These are phyloP conservation scores for Prionace glauca DNA, from an alignment of 2,797 vertebrate species.

Conservation along the genomic window DNA sequence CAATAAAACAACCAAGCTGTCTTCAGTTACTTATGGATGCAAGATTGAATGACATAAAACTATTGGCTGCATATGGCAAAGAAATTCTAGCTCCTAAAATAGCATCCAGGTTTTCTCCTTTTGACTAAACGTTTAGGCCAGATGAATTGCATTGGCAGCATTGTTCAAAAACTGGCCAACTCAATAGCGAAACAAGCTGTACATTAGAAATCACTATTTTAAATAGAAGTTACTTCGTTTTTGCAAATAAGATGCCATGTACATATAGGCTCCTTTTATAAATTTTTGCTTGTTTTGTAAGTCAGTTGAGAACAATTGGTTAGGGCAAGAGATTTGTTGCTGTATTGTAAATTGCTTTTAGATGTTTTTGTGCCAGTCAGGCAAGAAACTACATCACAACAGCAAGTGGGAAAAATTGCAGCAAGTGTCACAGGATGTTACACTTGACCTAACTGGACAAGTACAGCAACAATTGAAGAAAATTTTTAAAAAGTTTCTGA, in stretches of 20 bases:
- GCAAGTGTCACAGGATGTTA: neutral
- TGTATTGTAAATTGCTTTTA: neutral
- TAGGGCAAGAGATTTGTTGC: neutral
- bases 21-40: neutral
- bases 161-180: neutral
- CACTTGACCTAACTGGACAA: neutral
- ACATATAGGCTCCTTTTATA: neutral
- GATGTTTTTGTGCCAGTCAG: neutral
- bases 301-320: neutral
- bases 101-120: neutral
- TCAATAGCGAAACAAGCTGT: neutral
- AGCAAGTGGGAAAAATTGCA: neutral
- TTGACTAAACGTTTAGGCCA: neutral
- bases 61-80: neutral
- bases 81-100: neutral
- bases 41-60: neutral
- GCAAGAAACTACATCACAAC: neutral
- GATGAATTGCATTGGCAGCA: neutral
- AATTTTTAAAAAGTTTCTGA: neutral
- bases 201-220: neutral
- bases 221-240: neutral
- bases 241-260: neutral
- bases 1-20: conserved; percentile 28
- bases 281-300: neutral
- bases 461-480: neutral